phyloP scores from a whole-genome alignment of 2,797 vertebrate species.

The Takifugu ocellatus region DNA sequence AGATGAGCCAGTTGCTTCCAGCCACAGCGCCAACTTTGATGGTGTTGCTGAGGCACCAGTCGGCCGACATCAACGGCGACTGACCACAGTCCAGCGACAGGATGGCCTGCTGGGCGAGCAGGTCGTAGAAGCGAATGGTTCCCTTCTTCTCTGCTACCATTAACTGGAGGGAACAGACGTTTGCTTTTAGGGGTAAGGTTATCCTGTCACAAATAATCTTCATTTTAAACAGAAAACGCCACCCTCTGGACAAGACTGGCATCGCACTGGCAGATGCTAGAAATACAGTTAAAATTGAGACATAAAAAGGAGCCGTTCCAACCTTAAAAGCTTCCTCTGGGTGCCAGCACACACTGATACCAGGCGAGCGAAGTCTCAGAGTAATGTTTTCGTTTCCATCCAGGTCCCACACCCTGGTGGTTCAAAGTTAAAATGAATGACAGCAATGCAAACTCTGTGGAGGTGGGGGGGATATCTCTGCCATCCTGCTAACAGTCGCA shows the following conservation, averaged over 20 bases:
- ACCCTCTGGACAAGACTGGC: no score
- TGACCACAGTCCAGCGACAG: conserved; percentile 91
- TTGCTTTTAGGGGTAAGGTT: no score
- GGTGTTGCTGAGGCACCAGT: conserved; percentile 94
- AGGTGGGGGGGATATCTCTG: no score
- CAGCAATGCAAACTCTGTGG: not conserved
- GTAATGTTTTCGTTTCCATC: conserved; percentile 84
- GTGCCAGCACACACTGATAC: conserved; percentile 97
- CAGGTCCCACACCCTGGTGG: conserved; percentile 89
- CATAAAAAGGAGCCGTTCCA: conserved; percentile 14
- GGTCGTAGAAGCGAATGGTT: conserved; percentile 91
- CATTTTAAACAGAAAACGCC: no score
- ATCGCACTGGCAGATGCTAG: no score
- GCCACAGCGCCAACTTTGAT: conserved; percentile 93
- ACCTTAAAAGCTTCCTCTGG: conserved; percentile 94
- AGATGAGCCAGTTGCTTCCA: conserved; percentile 93
- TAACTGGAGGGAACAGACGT: conserved; percentile 69
- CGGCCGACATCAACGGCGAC: conserved; percentile 88
- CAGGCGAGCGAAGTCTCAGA: conserved; percentile 89
- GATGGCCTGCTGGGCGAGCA: conserved; percentile 90
- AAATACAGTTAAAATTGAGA: not conserved
- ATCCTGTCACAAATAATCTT: no score
- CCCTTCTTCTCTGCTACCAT: conserved; percentile 98
- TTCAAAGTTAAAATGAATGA: conserved; percentile 16
- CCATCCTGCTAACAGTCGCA: no score